These are phyloP conservation scores for Drosophila triauraria DNA, from an alignment of 1,140 invertebrate species.

Conservation along the genomic window DNA sequence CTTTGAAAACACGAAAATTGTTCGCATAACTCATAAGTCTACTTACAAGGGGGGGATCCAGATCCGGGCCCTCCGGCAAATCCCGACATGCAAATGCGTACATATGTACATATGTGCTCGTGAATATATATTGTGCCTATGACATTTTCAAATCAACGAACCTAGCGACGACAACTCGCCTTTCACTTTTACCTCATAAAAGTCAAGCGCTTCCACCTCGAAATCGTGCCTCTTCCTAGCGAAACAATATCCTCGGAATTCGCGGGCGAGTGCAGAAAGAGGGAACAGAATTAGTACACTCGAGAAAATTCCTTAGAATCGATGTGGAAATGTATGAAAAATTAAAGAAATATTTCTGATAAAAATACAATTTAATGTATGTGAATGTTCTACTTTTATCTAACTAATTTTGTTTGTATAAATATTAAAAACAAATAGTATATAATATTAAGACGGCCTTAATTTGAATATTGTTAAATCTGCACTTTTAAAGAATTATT, in stretches of 20 bases:
- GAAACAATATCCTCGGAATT: slow-evolving; percentile 61
- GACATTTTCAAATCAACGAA: slow-evolving; percentile 73
- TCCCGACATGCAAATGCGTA: slow-evolving; percentile 33
- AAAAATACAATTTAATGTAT: too few species aligned
- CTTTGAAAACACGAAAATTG: slow-evolving; percentile 50
- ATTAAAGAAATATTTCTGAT: too few species aligned
- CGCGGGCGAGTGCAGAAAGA: background rate
- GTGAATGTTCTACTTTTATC: too few species aligned
- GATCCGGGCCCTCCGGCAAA: slow-evolving; percentile 29
- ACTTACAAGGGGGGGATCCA: slow-evolving; percentile 10
- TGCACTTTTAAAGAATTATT: too few species aligned
- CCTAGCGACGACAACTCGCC: slow-evolving; percentile 52
- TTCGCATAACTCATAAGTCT: slow-evolving; percentile 58
- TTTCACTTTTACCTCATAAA: slow-evolving; percentile 69
- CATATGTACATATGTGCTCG: slow-evolving; percentile 25
- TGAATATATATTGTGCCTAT: slow-evolving; percentile 33
- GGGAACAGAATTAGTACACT: slow-evolving; percentile 12
- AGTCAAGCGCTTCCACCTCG: slow-evolving; percentile 46
- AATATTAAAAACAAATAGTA: too few species aligned
- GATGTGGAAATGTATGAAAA: background rate
- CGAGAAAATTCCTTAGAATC: background rate
- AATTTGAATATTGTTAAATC: too few species aligned
- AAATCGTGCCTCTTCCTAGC: slow-evolving; percentile 36
- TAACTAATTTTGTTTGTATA: too few species aligned
- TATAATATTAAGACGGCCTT: too few species aligned